Conservation (phyloP, 1,140 invertebrate species). For the Nasonia vitripennis region DNA sequence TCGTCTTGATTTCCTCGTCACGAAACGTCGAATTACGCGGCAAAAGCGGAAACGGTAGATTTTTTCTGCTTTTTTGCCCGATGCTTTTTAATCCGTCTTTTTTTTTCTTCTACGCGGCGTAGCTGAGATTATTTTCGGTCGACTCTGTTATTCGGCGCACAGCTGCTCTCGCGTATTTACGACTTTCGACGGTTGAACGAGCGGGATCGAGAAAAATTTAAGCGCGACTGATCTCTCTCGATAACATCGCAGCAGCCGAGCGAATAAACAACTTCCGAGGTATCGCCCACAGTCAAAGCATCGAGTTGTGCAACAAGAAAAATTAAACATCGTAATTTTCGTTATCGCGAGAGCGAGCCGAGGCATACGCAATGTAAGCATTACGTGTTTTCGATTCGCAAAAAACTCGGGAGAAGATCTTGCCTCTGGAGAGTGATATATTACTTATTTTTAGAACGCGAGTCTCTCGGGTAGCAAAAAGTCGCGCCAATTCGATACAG, state of each 20-base stretch:
- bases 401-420: not conserved
- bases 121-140: not conserved
- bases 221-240: not conserved
- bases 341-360: not conserved
- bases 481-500: not conserved
- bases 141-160: not conserved
- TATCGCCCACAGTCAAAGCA: not conserved
- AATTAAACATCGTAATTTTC: not conserved
- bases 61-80: too few relatives aligned
- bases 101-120: not conserved
- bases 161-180: not conserved
- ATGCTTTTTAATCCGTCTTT: not conserved
- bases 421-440: too few relatives aligned
- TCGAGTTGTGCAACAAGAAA: not conserved
- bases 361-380: not conserved
- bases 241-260: not conserved
- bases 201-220: not conserved
- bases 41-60: not conserved
- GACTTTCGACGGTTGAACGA: too few relatives aligned
- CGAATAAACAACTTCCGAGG: not conserved
- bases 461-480: not conserved
- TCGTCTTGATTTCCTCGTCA: not conserved
- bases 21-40: not conserved
- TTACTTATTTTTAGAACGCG: too few relatives aligned
- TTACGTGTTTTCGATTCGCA: conserved; percentile 1